Base-by-base conservation (phyloP, 2,797 vertebrate species). In the Acipenser transmontanus region DNA sequence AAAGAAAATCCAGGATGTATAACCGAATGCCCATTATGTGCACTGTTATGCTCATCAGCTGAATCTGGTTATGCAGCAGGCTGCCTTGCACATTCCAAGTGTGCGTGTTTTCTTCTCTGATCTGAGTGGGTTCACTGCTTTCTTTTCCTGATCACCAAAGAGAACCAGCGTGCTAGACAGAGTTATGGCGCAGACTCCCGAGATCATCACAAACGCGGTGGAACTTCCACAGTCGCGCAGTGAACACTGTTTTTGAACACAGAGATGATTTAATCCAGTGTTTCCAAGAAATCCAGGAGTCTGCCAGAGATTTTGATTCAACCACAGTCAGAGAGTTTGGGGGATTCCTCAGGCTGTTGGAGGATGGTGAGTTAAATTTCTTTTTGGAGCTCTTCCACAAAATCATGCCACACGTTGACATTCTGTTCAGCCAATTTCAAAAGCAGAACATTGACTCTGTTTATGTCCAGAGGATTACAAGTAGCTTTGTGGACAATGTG, bases 321-420 rank as follows among this genome's bases (percentile, higher is more conserved):
- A 50, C n/a, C 63, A 68, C 73, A 20, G 59, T 73, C 63, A 77
- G 63, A 68, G 68, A 74, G 66, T 68, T 69, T 50, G 66, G 68
- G 50, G 72, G 67, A 6, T 68, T 62, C 50, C 34, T 61, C 60
- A 71, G 67, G 1, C 68, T 67, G 62, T 64, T 69, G 12, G 56
- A 66, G 62, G 64, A 64, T 20, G 61, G 68, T 49, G 64, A 52
- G 52, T 69, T 74, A 49, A 60, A 48, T 10, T 70, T 68, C 49
- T 66, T 70, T 61, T 57, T 68, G 56, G 7, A 59, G 14, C 49
- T 63, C 0, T 72, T 72, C 68, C 51, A 71, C 68, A 47, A 75
- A 56, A 66, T 69, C 70, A 71, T 66, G 60, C 70, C 70, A 63
- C 60, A 65, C 6, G 57, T 71, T n/a, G n/a, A n/a, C n/a, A n/a